A percentile compares a stretch with the other conserved stretches of the same genome.
Conservation (phyloP, 2,797 vertebrate species). For the Philypnodon macrostomus region DNA sequence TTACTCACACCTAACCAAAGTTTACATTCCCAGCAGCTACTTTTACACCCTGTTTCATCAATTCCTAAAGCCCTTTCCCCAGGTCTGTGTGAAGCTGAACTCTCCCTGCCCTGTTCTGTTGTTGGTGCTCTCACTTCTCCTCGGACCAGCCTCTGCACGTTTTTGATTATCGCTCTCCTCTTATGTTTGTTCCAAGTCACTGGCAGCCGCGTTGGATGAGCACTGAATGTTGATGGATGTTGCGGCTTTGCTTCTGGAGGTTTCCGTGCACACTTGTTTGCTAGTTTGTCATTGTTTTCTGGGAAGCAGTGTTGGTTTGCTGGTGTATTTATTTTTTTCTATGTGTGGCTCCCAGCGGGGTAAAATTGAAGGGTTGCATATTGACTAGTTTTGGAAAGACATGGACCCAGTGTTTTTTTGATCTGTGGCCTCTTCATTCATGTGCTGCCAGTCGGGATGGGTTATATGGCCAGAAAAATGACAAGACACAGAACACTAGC, state of each 20-base stretch:
- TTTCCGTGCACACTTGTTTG: conserved; percentile 37
- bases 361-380: conserved; percentile 58
- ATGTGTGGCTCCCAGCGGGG: conserved; percentile 39
- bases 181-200: conserved; percentile 37
- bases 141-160: conserved; percentile 20
- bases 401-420: conserved; percentile 55
- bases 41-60: not conserved
- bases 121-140: not conserved
- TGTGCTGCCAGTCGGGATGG: conserved; percentile 56
- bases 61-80: conserved; percentile 1
- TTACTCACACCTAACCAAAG: not conserved
- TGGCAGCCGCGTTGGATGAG: conserved; percentile 31
- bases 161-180: conserved; percentile 41
- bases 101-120: not conserved
- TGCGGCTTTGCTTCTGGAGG: conserved; percentile 42
- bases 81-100: conserved; percentile 12
- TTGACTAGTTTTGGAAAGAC: conserved; percentile 40
- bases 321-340: conserved; percentile 16
- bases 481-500: conserved; percentile 30
- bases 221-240: conserved; percentile 40
- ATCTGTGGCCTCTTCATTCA: conserved; percentile 57
- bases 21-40: not conserved
- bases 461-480: conserved; percentile 45
- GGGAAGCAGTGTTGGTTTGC: not conserved
- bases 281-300: conserved; percentile 30